Conservation (phyloP, 2,888 invertebrate species). For the Myathropa florea region DNA sequence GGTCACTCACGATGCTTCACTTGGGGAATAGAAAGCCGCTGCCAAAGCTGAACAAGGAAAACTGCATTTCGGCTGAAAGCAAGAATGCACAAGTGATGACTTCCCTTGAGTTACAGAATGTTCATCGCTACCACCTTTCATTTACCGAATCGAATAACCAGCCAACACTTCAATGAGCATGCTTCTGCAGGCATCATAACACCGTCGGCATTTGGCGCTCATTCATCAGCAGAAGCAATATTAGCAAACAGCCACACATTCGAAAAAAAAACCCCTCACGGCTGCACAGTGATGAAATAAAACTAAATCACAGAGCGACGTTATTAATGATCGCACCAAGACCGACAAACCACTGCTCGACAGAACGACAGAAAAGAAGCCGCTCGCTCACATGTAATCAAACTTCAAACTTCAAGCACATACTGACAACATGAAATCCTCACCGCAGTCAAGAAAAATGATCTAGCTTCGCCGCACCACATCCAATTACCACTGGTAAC, state of each 20-base stretch:
- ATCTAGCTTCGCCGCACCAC: not conserved
- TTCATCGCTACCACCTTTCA: not conserved
- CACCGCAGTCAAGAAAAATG: slow-evolving; percentile 24
- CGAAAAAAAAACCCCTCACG: not conserved
- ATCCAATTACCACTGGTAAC: slow-evolving; percentile 15
- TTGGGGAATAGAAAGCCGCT: too few relatives aligned
- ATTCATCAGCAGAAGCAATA: not conserved
- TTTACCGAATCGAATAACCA: not conserved
- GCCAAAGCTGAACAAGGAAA: too few relatives aligned
- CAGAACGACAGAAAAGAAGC: too few relatives aligned
- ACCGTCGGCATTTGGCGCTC: not conserved
- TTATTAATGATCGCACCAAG: slow-evolving; percentile 1
- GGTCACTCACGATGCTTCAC: too few relatives aligned
- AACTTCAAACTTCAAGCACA: not conserved
- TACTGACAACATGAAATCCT: slow-evolving; percentile 40
- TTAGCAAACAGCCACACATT: not conserved
- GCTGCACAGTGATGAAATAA: not conserved
- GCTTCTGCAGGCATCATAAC: not conserved
- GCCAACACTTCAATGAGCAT: not conserved
- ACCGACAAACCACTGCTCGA: not conserved
- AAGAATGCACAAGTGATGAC: not conserved
- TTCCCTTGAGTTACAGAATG: not conserved
- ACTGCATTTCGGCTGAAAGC: not conserved
- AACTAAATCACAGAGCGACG: not conserved
- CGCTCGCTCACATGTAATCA: not conserved